Conservation (phyloP, 37 sponge, comb jelly and placozoan species). For the Lycopodina hypogea region DNA sequence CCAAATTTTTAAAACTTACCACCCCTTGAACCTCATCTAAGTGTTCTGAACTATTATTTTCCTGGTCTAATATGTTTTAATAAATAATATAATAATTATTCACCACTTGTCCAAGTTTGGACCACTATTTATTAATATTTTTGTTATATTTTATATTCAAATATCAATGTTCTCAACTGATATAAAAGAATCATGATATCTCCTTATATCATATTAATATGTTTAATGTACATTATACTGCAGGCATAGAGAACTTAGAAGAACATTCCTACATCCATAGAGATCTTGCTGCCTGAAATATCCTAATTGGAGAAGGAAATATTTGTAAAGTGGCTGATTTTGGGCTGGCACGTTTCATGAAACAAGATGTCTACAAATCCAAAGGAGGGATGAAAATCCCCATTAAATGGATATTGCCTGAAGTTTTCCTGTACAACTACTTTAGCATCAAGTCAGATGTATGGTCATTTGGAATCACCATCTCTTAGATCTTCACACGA, state of each 20-base stretch:
- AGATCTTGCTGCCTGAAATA: constrained; percentile 93
- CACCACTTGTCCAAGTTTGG: too few species aligned
- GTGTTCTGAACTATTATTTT: too few species aligned
- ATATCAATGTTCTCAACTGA: too few species aligned
- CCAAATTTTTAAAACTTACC: too few species aligned
- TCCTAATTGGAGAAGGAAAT: constrained; percentile 87
- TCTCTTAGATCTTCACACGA: constrained; percentile 80
- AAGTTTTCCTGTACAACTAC: constrained; percentile 90
- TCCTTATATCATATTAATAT: too few species aligned
- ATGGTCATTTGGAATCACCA: constrained; percentile 93
- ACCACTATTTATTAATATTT: too few species aligned
- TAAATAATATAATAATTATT: too few species aligned
- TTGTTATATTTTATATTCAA: too few species aligned
- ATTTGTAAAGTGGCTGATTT: constrained; percentile 98
- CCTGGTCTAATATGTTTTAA: too few species aligned
- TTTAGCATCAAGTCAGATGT: constrained; percentile 98
- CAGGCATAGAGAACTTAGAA: constrained; percentile 93
- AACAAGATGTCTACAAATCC: constrained; percentile 93
- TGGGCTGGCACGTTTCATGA: constrained; percentile 92
- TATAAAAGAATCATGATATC: too few species aligned
- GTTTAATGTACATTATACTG: too few species aligned
- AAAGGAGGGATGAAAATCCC: constrained; percentile 91
- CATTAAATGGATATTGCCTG: constrained; percentile 99
- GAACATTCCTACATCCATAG: constrained; percentile 93
- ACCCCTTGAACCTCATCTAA: too few species aligned